A percentile compares a stretch with the other conserved stretches of the same genome.
Evolutionary conservation across 2,797 vertebrate species (phyloP).

Genomic region (Champsocephalus gunnari): DNA sequence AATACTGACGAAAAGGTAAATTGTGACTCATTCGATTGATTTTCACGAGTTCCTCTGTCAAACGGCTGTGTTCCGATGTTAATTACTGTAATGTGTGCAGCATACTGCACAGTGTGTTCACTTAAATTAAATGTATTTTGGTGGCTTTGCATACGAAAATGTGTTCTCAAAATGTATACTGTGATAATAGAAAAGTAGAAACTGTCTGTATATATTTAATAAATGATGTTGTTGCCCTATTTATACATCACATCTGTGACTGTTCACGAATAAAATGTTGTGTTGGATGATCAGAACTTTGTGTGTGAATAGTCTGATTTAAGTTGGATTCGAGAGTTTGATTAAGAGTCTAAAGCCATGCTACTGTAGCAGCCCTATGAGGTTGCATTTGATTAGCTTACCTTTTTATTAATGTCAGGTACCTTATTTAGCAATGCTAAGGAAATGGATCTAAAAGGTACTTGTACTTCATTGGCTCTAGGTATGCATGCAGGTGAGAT

Average conservation of each 20-base stretch:
- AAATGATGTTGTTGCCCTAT: constrained; percentile 35
- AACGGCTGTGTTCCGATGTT: constrained; percentile 6
- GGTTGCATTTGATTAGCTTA: neutral
- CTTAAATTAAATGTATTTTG: neutral
- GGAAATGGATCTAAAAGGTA: too few species aligned
- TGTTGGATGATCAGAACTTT: constrained; percentile 1
- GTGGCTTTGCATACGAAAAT: neutral
- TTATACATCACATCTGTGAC: constrained; percentile 62
- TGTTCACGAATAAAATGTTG: constrained; percentile 64
- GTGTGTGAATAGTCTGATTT: neutral
- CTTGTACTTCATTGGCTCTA: too few species aligned
- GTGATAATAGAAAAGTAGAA: neutral
- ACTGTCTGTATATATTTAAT: constrained; percentile 29
- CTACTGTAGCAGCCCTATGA: too few species aligned
- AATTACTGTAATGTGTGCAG: neutral
- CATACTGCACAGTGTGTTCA: neutral
- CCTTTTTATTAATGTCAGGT: neutral
- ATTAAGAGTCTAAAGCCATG: too few species aligned
- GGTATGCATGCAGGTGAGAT: neutral
- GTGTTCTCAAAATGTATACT: constrained; percentile 20
- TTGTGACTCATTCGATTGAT: neutral
- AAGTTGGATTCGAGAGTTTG: neutral
- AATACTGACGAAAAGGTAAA: neutral
- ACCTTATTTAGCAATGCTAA: neutral
- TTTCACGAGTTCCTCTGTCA: neutral